Evolutionary conservation across 2,888 invertebrate species (phyloP).

Genomic region (Stenolophus ochropezus): DNA sequence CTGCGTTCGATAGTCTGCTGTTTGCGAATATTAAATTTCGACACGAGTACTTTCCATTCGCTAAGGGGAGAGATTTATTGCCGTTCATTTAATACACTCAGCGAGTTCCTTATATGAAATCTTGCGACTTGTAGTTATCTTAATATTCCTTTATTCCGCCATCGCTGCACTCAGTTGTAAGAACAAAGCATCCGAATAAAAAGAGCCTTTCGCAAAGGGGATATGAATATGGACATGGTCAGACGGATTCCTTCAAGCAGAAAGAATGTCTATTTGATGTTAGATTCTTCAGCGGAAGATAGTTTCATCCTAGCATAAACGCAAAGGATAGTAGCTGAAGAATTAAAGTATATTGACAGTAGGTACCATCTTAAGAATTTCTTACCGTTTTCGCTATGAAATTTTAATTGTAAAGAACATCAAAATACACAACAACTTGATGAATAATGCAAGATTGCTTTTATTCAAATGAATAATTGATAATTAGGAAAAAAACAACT

Average conservation of each 20-base stretch:
- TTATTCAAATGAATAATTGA: too few relatives aligned
- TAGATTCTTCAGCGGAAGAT: not conserved
- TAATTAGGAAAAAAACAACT: too few relatives aligned
- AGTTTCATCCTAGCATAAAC: not conserved
- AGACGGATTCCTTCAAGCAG: not conserved
- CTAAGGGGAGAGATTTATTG: constrained; percentile 15
- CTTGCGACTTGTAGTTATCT: not conserved
- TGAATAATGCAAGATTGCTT: too few relatives aligned
- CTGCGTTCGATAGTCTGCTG: constrained; percentile 1
- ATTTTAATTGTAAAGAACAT: too few relatives aligned
- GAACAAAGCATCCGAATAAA: not conserved
- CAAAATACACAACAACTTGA: too few relatives aligned
- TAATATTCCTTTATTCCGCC: not conserved
- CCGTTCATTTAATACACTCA: not conserved
- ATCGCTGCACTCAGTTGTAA: not conserved
- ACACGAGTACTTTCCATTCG: not conserved
- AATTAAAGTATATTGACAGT: not conserved
- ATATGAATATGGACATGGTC: not conserved
- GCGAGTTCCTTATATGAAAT: not conserved
- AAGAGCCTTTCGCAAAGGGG: not conserved
- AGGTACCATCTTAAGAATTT: too few relatives aligned
- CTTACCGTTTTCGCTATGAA: too few relatives aligned
- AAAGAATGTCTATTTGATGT: not conserved
- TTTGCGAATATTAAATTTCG: constrained; percentile 23
- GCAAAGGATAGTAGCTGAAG: not conserved